Percentiles rank a stretch among this genome's conserved stretches.
Conservation (phyloP, 1,140 invertebrate genomes). For the Caerostris extrusa region DNA sequence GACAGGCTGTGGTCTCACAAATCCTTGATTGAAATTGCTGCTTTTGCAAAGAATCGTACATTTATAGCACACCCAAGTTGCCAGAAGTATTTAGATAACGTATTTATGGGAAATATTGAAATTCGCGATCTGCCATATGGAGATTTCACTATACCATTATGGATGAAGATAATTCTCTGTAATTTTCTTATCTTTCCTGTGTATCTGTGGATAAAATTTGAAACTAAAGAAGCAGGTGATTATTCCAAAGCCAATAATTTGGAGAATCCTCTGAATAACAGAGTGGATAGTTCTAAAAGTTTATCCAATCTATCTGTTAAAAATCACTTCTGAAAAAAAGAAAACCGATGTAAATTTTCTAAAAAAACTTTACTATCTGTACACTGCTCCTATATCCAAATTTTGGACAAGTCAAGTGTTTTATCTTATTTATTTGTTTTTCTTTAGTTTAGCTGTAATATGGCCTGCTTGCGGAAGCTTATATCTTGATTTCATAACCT, state of each 20-base stretch:
- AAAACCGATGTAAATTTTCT: not conserved
- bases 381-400: slow-evolving; percentile 79
- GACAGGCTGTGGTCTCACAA: slow-evolving; percentile 81
- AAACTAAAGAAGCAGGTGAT: not conserved
- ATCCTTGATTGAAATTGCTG: slow-evolving; percentile 77
- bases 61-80: slow-evolving; percentile 82
- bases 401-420: slow-evolving; percentile 80
- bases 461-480: slow-evolving; percentile 81
- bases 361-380: slow-evolving; percentile 78
- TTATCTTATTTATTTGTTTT: slow-evolving; percentile 81
- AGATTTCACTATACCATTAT: slow-evolving; percentile 79
- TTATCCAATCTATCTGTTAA: not conserved
- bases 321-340: not conserved
- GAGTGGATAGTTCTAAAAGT: not conserved
- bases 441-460: slow-evolving; percentile 81
- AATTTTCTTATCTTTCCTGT: slow-evolving; percentile 82
- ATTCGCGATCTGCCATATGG: slow-evolving; percentile 81
- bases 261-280: not conserved
- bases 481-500: slow-evolving; percentile 80
- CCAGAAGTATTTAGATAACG: slow-evolving; percentile 81
- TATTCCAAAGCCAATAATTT: not conserved
- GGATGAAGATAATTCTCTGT: slow-evolving; percentile 81
- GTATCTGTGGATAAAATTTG: slow-evolving; percentile 81
- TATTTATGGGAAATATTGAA: slow-evolving; percentile 81
- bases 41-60: slow-evolving; percentile 65